Evolutionary conservation across 2,113 vertebrate genomes (phyloP).

Genomic region (Malurus cyaneus): DNA sequence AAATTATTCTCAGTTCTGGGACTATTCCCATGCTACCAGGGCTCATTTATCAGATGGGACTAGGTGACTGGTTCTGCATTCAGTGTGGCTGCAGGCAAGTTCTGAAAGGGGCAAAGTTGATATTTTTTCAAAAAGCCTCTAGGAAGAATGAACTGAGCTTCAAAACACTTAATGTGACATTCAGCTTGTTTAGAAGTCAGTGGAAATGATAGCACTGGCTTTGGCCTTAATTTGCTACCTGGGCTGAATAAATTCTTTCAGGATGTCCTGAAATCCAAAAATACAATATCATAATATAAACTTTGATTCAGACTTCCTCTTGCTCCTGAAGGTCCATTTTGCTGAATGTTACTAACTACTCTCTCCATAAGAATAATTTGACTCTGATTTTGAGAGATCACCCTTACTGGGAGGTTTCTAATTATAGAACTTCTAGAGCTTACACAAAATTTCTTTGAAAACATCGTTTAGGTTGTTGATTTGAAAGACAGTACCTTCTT

Average conservation of each 20-base stretch:
- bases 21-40: not conserved
- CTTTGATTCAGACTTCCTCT: not conserved
- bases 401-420: not conserved
- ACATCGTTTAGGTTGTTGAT: not conserved
- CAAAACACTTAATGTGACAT: not conserved
- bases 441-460: not conserved
- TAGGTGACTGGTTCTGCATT: not conserved
- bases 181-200: not conserved
- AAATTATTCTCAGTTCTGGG: not conserved
- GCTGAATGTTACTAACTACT: not conserved
- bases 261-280: not conserved
- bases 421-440: not conserved
- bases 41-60: not conserved
- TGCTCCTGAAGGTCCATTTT: not conserved
- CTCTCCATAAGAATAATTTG: not conserved
- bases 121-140: not conserved
- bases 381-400: not conserved
- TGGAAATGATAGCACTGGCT: not conserved
- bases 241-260: not conserved
- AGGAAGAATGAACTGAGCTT: not conserved
- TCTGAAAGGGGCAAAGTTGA: not conserved
- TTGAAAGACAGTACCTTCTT: slow-evolving; percentile 82
- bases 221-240: not conserved
- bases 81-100: not conserved
- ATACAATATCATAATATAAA: not conserved